A percentile compares a stretch with the other conserved stretches of the same genome.
Evolutionary conservation across 2,113 vertebrate genomes (phyloP).

Genomic region (Gambusia affinis): DNA sequence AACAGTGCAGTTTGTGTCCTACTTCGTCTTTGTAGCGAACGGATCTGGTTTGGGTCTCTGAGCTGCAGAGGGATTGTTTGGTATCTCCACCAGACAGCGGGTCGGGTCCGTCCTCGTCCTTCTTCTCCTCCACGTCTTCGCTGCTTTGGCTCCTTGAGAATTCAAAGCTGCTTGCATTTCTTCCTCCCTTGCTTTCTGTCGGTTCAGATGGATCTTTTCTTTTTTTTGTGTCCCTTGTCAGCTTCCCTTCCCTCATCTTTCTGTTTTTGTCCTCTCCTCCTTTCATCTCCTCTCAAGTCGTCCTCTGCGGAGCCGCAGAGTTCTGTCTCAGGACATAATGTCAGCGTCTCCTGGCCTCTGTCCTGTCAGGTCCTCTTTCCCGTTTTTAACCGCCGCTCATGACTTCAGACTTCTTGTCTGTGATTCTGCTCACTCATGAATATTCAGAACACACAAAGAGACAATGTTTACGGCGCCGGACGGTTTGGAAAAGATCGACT

Average conservation of each 20-base stretch:
- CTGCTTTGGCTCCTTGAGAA: conserved; percentile 43
- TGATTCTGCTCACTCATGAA: conserved; percentile 17
- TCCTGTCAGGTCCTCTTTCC: conserved; percentile 14
- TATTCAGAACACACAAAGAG: conserved; percentile 19
- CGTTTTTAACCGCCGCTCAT: conserved; percentile 20
- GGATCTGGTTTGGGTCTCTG: conserved; percentile 13
- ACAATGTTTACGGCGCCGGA: neutral
- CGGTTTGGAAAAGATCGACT: conserved; percentile 9
- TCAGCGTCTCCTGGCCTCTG: conserved; percentile 24
- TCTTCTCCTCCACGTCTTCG: conserved; percentile 10
- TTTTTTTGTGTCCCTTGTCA: conserved; percentile 32
- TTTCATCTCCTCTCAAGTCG: conserved; percentile 50
- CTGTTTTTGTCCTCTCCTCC: conserved; percentile 1
- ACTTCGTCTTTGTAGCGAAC: conserved; percentile 38
- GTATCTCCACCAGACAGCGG: conserved; percentile 47
- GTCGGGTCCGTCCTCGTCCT: conserved; percentile 29
- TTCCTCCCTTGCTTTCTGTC: conserved; percentile 21
- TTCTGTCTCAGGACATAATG: conserved; percentile 47
- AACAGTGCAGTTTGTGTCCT: neutral
- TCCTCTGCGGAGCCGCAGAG: conserved; percentile 37
- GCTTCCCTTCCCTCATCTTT: conserved; percentile 7
- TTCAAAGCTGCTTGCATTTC: conserved; percentile 46
- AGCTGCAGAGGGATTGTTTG: conserved; percentile 38
- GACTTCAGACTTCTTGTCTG: conserved; percentile 16
- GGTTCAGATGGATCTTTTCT: conserved; percentile 39